These are phyloP conservation scores for Cryptops parisi DNA, from an alignment of 2,888 invertebrate species.

Conservation along the genomic window DNA sequence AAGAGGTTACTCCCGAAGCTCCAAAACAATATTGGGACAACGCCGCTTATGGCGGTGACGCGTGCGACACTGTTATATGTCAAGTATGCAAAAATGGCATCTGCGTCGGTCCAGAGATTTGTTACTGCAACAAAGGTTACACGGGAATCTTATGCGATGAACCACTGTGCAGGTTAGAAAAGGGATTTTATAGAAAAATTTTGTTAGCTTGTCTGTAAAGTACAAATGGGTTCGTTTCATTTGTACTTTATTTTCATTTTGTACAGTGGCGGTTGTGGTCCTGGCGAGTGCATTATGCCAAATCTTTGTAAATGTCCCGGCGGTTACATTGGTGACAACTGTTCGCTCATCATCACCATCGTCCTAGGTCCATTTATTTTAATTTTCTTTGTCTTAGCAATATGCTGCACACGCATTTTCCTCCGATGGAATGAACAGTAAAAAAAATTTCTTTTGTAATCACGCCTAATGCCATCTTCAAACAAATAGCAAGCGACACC, in stretches of 20 bases:
- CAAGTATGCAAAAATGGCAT: slow-evolving; percentile 3
- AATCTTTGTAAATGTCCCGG: slow-evolving; percentile 2
- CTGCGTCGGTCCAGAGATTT: neutral
- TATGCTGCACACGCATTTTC: neutral
- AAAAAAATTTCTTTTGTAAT: too few species aligned
- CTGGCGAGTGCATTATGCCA: neutral
- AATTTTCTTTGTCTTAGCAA: neutral
- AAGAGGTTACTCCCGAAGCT: neutral
- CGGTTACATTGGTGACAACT: slow-evolving; percentile 2
- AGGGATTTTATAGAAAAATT: neutral
- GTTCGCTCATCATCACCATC: slow-evolving; percentile 3
- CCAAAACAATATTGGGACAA: slow-evolving; percentile 1
- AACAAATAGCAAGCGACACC: too few species aligned
- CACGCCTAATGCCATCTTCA: too few species aligned
- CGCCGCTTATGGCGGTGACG: neutral
- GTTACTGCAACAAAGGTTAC: neutral
- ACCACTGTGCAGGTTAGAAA: neutral
- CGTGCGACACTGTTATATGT: neutral
- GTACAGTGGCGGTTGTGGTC: slow-evolving; percentile 8
- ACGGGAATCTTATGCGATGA: neutral
- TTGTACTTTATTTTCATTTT: too few species aligned
- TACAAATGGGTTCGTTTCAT: neutral
- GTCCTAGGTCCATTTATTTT: neutral
- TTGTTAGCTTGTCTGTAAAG: neutral
- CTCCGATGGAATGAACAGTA: slow-evolving; percentile 3